Evolutionary conservation across 2,888 invertebrate species (phyloP), one percentile per base, ranked within the genome.

Genomic region (Cylindroiulus punctatus): DNA sequence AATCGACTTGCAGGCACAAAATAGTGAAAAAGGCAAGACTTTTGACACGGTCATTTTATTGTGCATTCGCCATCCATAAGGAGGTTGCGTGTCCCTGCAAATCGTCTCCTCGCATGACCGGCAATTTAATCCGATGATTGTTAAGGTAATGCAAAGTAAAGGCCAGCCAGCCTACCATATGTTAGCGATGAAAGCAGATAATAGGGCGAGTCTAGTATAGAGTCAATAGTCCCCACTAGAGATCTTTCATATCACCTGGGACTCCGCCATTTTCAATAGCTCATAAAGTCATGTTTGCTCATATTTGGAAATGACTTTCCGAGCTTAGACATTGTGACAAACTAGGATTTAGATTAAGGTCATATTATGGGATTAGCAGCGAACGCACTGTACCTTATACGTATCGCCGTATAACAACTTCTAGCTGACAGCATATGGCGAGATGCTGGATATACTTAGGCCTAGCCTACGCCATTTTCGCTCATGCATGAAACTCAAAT

Each of bases 271-370:
- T 40, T 32, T 82, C 40, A 32, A 40, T 82, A 82, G 36, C 82
- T 82, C 82, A 82, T 82, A 82, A 82, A 82, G 82, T 82, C 82
- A 82, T 82, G 82, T 82, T 82, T 82, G 82, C 82, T 82, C 40
- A 82, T 82, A 82, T 40, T 57, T 32, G 82, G 32, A 82, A 32
- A 40, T 82, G 82, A 82, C 82, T 82, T 32, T 30, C 30, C 36
- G 32, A 40, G 82, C 82, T 40, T 40, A 40, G 40, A 40, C 40
- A 82, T 57, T 82, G 82, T 82, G 32, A 32, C 82, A 82, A 82
- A 82, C 82, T 40, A 32, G 82, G 82, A 82, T 82, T 82, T 82
- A 40, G 82, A 82, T 40, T 40, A 40, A 82, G 82, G 40, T 40
- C 40, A 40, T 82, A 82, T 82, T 82, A 82, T 82, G 40, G 40